Conservation (phyloP, 2,888 invertebrate genomes). For the Trypoxylon attenuatum region DNA sequence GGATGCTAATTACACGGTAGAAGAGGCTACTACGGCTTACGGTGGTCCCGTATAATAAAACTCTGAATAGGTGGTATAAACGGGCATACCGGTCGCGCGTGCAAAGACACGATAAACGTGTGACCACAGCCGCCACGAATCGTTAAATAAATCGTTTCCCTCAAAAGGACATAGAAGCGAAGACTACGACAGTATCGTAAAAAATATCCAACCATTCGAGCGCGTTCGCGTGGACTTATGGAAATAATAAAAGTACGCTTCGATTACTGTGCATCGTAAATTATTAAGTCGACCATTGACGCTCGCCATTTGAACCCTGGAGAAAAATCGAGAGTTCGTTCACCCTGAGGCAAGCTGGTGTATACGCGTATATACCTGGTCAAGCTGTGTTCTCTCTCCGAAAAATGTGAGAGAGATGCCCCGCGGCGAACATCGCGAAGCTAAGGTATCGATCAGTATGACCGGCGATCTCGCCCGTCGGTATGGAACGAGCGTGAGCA, state of each 20-base stretch:
- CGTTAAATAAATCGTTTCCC: background rate
- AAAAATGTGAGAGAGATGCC: too few species aligned
- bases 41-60: background rate
- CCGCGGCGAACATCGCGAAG: too few species aligned
- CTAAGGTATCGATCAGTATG: constrained; percentile 33
- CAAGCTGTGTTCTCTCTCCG: too few species aligned
- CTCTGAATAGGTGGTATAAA: background rate
- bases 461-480: constrained; percentile 18
- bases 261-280: background rate
- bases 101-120: background rate
- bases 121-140: background rate
- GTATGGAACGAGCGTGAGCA: constrained; percentile 26
- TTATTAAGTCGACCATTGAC: background rate
- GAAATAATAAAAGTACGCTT: background rate
- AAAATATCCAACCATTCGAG: background rate
- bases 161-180: background rate
- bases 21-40: background rate
- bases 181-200: background rate
- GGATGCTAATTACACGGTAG: constrained; percentile 33
- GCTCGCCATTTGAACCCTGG: background rate
- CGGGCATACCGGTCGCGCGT: background rate
- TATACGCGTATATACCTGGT: too few species aligned
- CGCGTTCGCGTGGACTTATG: background rate
- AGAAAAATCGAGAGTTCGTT: background rate
- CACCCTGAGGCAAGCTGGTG: background rate